A percentile compares a stretch with the other conserved stretches of the same genome.
Evolutionary conservation across 2,797 vertebrate genomes (phyloP).

Genomic region (Coccyzus lansbergi): DNA sequence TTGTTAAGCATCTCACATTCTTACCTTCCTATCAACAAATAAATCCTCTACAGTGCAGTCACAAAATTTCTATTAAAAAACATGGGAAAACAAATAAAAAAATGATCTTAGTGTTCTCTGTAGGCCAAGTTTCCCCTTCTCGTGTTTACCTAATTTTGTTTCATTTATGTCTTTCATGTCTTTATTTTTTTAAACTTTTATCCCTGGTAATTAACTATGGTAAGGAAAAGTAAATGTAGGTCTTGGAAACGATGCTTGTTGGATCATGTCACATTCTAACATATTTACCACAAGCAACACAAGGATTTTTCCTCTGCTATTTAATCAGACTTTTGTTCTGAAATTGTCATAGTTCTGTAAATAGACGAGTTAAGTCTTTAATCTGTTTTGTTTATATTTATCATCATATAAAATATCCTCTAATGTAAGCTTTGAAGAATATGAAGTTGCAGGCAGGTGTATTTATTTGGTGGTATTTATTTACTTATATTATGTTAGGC

Average conservation of each 20-base stretch:
- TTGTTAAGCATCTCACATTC: background rate
- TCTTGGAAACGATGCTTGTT: conserved; percentile 33
- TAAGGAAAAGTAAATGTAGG: conserved; percentile 55
- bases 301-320: conserved; percentile 49
- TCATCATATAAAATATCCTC: background rate
- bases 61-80: conserved; percentile 7
- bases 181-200: conserved; percentile 57
- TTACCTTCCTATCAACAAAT: conserved; percentile 40
- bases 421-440: background rate
- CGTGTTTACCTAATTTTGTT: conserved; percentile 47
- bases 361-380: conserved; percentile 1
- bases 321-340: conserved; percentile 47
- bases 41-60: conserved; percentile 3
- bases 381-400: background rate
- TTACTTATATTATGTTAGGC: background rate
- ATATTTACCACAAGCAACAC: conserved; percentile 16
- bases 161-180: conserved; percentile 49
- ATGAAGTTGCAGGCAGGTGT: conserved; percentile 2
- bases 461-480: background rate
- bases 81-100: conserved; percentile 38
- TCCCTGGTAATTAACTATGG: conserved; percentile 47
- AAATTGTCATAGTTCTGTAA: conserved; percentile 27
- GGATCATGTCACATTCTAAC: background rate
- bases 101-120: background rate
- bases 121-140: conserved; percentile 34